A percentile compares a stretch with the other conserved stretches of the same genome.
Conservation (phyloP, 2,113 vertebrate genomes). For the Brachypteracias leptosomus region DNA sequence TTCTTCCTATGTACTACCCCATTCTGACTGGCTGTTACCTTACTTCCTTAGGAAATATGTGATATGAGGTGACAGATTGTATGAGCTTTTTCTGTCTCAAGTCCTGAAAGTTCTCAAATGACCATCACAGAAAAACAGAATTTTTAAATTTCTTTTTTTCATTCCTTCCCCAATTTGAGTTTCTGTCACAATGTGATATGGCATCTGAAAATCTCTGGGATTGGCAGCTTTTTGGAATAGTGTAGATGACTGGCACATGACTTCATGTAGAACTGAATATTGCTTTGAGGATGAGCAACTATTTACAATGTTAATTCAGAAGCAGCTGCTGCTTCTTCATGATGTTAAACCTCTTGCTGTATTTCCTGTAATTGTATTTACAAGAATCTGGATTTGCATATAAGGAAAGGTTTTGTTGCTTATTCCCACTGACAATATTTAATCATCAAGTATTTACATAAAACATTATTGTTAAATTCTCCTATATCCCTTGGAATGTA, state of each 20-base stretch:
- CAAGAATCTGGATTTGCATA: slow-evolving; percentile 1
- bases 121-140: background rate
- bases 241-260: background rate
- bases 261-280: background rate
- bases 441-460: slow-evolving; percentile 1
- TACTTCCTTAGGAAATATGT: background rate
- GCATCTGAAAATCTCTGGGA: background rate
- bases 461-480: background rate
- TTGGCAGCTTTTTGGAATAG: background rate
- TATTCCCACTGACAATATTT: background rate
- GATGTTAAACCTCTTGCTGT: background rate
- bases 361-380: slow-evolving; percentile 9
- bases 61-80: background rate
- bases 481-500: background rate
- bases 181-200: background rate
- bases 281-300: background rate
- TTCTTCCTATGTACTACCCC: background rate
- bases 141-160: background rate
- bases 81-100: background rate
- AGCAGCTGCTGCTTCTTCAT: background rate
- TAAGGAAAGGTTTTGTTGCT: slow-evolving; percentile 10
- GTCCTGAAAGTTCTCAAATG: background rate
- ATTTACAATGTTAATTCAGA: background rate
- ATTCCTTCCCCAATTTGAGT: background rate
- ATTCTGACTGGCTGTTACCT: background rate